Evolutionary conservation across 2,113 vertebrate genomes (phyloP).

Genomic region (Oryzias javanicus): DNA sequence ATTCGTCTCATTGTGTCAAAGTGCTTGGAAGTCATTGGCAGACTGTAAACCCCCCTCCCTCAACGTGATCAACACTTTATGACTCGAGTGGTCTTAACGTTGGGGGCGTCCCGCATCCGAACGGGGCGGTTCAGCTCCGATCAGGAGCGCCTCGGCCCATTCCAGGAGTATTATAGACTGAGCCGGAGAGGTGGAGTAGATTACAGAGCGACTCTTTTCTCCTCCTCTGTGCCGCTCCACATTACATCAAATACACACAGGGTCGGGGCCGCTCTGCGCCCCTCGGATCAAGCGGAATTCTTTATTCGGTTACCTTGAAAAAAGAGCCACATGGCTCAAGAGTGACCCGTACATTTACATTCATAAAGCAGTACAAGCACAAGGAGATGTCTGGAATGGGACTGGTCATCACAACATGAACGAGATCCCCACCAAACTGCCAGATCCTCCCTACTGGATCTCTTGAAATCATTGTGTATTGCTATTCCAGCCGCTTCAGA

Average conservation of each 20-base stretch:
- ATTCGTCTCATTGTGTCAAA: conserved; percentile 27
- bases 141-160: conserved; percentile 68
- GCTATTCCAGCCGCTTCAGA: conserved; percentile 47
- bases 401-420: conserved; percentile 28
- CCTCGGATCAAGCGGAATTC: conserved; percentile 59
- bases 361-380: conserved; percentile 21
- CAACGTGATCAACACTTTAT: conserved; percentile 47
- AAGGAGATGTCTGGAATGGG: conserved; percentile 20
- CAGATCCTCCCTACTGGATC: conserved; percentile 29
- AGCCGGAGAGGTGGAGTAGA: conserved; percentile 67
- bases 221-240: conserved; percentile 59
- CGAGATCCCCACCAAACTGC: conserved; percentile 26
- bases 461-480: conserved; percentile 52
- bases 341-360: conserved; percentile 31
- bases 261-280: conserved; percentile 59
- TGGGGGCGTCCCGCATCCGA: conserved; percentile 75
- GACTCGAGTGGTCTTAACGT: conserved; percentile 26
- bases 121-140: conserved; percentile 71
- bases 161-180: conserved; percentile 75
- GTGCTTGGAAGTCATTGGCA: conserved; percentile 36
- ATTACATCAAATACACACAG: conserved; percentile 64
- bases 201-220: conserved; percentile 63
- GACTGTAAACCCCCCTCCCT: conserved; percentile 38
- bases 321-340: neutral
- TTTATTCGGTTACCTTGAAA: conserved; percentile 48